Conservation (phyloP, 2,113 vertebrate species). For the Bubo blakistoni region DNA sequence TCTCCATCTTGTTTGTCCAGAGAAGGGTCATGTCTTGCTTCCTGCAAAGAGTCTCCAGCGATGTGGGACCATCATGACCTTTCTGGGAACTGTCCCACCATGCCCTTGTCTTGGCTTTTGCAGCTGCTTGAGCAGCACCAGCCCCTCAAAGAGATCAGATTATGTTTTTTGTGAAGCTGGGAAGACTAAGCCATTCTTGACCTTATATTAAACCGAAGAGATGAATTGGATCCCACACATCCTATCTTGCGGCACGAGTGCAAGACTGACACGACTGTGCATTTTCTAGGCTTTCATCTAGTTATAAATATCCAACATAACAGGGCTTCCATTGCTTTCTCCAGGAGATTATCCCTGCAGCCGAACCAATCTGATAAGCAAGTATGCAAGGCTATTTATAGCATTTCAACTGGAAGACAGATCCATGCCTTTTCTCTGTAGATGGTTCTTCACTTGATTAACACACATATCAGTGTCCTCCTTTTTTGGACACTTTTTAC, state of each 20-base stretch:
- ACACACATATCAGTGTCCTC: conserved; percentile 61
- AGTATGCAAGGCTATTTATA: conserved; percentile 66
- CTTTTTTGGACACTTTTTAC: conserved; percentile 61
- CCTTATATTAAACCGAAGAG: not conserved
- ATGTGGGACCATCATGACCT: not conserved
- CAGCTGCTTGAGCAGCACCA: not conserved
- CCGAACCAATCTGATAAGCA: conserved; percentile 66
- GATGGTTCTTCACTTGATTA: conserved; percentile 67
- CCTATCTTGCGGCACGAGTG: not conserved
- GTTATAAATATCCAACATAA: conserved; percentile 67
- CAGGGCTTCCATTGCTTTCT: conserved; percentile 63
- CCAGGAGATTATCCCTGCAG: conserved; percentile 65
- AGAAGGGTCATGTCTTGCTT: not conserved
- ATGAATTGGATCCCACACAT: not conserved
- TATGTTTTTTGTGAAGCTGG: not conserved
- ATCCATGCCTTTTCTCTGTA: conserved; percentile 66
- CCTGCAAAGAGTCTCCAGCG: not conserved
- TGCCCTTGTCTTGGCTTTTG: not conserved
- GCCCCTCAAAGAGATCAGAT: not conserved
- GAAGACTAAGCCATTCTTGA: not conserved
- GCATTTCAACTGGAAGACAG: conserved; percentile 63
- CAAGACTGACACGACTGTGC: conserved; percentile 34
- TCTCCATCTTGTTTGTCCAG: not conserved
- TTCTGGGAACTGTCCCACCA: not conserved
- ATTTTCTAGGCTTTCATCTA: conserved; percentile 60